A percentile compares a stretch with the other conserved stretches of the same genome.
These are phyloP conservation scores for Neoaliturus tenellus DNA, from an alignment of 2,888 invertebrate genomes.

Conservation along the genomic window DNA sequence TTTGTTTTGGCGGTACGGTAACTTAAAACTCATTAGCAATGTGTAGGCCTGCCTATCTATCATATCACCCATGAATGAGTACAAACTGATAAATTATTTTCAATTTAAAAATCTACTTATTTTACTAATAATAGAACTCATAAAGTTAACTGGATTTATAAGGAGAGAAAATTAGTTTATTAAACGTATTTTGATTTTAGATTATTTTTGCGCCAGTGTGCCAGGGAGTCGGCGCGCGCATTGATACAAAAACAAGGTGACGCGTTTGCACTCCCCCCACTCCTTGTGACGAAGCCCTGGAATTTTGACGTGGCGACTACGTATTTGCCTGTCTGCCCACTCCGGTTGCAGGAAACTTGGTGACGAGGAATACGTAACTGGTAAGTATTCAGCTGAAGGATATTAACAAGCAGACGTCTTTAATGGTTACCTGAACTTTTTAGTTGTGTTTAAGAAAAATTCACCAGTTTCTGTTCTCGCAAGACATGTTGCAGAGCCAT, in stretches of 20 bases:
- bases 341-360: slow-evolving; percentile 95
- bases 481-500: slow-evolving; percentile 57
- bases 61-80: no score
- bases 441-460: slow-evolving; percentile 54
- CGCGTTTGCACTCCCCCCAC: slow-evolving; percentile 57
- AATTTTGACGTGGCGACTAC: slow-evolving; percentile 95
- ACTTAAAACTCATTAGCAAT: no score
- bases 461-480: slow-evolving; percentile 32
- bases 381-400: slow-evolving; percentile 85
- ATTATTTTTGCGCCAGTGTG: slow-evolving; percentile 28
- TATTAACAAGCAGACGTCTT: slow-evolving; percentile 73
- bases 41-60: no score
- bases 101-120: no score
- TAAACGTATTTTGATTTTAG: slow-evolving; percentile 31
- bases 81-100: no score
- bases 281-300: slow-evolving; percentile 75
- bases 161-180: no score
- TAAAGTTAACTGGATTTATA: no score
- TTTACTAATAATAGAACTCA: no score
- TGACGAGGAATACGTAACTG: slow-evolving; percentile 97
- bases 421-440: slow-evolving; percentile 63
- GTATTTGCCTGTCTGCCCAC: slow-evolving; percentile 95
- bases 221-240: slow-evolving; percentile 44
- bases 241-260: slow-evolving; percentile 55
- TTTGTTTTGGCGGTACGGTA: no score